A percentile compares a stretch with the other conserved stretches of the same genome.
Evolutionary conservation across 2,888 invertebrate genomes (phyloP).

Genomic region (Lasioglossum malachurum): DNA sequence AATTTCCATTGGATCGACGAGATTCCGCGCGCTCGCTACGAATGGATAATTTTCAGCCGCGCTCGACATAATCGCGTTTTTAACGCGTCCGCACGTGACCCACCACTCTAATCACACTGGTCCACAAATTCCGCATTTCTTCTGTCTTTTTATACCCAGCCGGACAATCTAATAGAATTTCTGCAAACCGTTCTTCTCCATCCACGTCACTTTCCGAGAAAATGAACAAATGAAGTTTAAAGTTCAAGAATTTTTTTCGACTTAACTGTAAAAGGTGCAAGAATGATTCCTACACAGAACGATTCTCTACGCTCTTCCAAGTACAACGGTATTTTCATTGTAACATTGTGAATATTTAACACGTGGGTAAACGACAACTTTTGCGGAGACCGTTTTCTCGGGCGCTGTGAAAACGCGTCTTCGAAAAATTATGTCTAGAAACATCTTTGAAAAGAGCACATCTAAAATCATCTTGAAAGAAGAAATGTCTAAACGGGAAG

Average conservation of each 20-base stretch:
- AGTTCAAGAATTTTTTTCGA: not conserved
- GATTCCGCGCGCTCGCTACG: not conserved
- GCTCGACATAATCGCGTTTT: not conserved
- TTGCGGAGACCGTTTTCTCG: too few relatives aligned
- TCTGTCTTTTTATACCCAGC: not conserved
- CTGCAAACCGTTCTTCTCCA: not conserved
- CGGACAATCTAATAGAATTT: not conserved
- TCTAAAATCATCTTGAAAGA: not conserved
- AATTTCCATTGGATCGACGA: slow-evolving; percentile 16
- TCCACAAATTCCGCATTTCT: not conserved
- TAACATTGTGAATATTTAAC: not conserved
- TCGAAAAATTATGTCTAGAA: not conserved
- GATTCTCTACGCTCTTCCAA: not conserved
- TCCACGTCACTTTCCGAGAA: not conserved
- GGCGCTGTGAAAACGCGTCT: too few relatives aligned
- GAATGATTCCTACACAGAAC: not conserved
- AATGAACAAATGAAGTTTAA: too few relatives aligned
- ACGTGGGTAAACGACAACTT: not conserved
- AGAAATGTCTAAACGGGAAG: not conserved
- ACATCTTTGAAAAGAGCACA: not conserved
- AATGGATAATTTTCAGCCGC: not conserved
- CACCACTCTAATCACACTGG: not conserved
- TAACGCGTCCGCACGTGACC: not conserved
- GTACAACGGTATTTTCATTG: not conserved
- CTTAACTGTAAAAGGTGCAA: too few relatives aligned